A percentile compares a stretch with the other conserved stretches of the same genome.
Conservation (phyloP, 2,888 invertebrate species). For the Conus canariensis region DNA sequence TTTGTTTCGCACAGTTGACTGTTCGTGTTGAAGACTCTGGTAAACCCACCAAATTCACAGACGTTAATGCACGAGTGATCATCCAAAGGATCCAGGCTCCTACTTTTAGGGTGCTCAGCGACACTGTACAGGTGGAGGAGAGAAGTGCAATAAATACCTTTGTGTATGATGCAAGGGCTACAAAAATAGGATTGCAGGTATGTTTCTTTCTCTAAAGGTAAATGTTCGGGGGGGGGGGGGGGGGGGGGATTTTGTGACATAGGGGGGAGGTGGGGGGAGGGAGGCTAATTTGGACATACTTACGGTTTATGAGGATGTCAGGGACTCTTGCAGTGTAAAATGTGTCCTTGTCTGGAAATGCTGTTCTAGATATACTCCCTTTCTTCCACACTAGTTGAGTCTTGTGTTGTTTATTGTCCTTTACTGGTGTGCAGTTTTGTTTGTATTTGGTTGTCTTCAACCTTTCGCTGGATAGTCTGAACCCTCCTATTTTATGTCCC, state of each 20-base stretch:
- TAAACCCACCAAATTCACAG: slow-evolving; percentile 36
- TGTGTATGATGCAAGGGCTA: slow-evolving; percentile 33
- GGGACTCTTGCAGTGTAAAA: no score
- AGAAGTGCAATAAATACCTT: not conserved
- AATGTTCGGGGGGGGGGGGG: not conserved
- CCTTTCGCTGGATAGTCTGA: no score
- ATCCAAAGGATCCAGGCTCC: slow-evolving; percentile 32
- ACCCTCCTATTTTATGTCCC: no score
- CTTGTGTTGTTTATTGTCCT: no score
- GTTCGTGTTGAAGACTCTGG: slow-evolving; percentile 51
- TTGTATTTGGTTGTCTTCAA: no score
- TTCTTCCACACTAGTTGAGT: no score
- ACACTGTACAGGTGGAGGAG: slow-evolving; percentile 34
- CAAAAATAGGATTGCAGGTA: not conserved
- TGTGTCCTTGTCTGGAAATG: no score
- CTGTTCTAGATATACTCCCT: no score
- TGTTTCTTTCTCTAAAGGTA: not conserved
- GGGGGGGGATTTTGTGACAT: not conserved
- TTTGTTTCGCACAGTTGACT: slow-evolving; percentile 39
- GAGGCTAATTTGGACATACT: not conserved
- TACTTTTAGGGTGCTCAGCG: not conserved
- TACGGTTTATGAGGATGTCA: no score
- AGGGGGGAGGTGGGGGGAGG: not conserved
- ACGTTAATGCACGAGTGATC: slow-evolving; percentile 32
- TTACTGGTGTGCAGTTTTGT: no score